Conservation (phyloP, 2,888 invertebrate species). For the Pteria penguin region DNA sequence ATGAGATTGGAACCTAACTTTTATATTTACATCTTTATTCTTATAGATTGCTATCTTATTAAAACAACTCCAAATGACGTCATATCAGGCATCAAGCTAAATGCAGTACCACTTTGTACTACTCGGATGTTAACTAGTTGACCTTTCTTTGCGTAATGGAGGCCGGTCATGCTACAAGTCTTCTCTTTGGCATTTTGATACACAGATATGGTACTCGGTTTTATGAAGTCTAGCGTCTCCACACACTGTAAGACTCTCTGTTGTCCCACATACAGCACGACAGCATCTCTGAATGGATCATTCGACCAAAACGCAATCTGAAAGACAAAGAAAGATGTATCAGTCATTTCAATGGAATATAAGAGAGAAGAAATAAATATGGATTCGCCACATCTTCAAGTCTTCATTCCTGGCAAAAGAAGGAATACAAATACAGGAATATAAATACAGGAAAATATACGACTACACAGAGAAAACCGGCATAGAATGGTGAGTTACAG, state of each 20-base stretch:
- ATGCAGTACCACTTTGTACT: background rate
- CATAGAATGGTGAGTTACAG: no score
- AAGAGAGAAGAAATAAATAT: no score
- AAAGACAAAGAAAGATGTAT: background rate
- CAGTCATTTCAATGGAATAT: no score
- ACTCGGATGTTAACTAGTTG: background rate
- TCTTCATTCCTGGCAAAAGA: no score
- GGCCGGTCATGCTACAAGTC: constrained; percentile 14
- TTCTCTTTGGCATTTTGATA: constrained; percentile 23
- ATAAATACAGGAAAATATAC: no score
- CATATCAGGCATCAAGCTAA: background rate
- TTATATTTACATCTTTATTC: no score
- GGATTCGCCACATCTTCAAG: no score
- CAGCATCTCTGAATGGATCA: constrained; percentile 16
- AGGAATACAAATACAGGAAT: no score
- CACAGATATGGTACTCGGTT: background rate
- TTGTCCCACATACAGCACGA: constrained; percentile 31
- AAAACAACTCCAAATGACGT: constrained; percentile 17
- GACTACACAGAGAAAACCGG: no score
- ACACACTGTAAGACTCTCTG: constrained; percentile 33
- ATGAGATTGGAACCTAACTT: no score
- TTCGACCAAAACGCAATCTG: constrained; percentile 33
- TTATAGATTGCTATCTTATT: background rate
- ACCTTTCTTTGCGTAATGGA: constrained; percentile 7
- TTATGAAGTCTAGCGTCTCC: constrained; percentile 37